Percentiles rank a stretch among this genome's conserved stretches.
Evolutionary conservation across 2,888 invertebrate genomes (phyloP).

Genomic region (Drosophila seclusa): DNA sequence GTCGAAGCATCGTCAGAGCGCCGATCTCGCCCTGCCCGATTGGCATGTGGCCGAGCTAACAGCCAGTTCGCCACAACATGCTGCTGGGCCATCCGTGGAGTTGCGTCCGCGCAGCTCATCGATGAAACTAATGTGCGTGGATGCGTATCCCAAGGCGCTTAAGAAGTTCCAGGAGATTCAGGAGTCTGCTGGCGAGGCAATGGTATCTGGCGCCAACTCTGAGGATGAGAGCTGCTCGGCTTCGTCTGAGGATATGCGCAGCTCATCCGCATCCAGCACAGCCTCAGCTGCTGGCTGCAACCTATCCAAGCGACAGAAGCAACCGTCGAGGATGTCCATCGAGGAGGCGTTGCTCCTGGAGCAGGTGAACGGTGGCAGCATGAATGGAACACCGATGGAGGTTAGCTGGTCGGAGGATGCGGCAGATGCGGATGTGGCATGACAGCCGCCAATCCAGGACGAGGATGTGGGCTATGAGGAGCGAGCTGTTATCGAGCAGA

Average conservation of each 20-base stretch:
- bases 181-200: slow-evolving; percentile 88
- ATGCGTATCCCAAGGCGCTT: slow-evolving; percentile 81
- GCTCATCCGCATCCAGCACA: slow-evolving; percentile 84
- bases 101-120: slow-evolving; percentile 72
- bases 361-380: slow-evolving; percentile 60
- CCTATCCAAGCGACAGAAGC: slow-evolving; percentile 62
- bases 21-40: slow-evolving; percentile 25
- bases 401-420: slow-evolving; percentile 85
- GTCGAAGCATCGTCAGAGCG: slow-evolving; percentile 50
- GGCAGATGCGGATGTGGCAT: slow-evolving; percentile 83
- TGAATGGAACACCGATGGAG: slow-evolving; percentile 86
- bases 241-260: slow-evolving; percentile 85
- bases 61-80: slow-evolving; percentile 68
- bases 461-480: slow-evolving; percentile 68
- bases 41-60: slow-evolving; percentile 55
- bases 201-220: slow-evolving; percentile 88
- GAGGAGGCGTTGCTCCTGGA: slow-evolving; percentile 83
- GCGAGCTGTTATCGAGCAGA: slow-evolving; percentile 66
- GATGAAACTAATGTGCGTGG: slow-evolving; percentile 81
- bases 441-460: slow-evolving; percentile 66
- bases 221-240: slow-evolving; percentile 87
- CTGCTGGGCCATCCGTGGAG: slow-evolving; percentile 9
- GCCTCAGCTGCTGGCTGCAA: slow-evolving; percentile 66
- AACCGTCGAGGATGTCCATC: slow-evolving; percentile 81
- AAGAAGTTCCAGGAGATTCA: slow-evolving; percentile 86